Conservation (phyloP, 2,113 vertebrate genomes). For the Hydrolagus affinis region DNA sequence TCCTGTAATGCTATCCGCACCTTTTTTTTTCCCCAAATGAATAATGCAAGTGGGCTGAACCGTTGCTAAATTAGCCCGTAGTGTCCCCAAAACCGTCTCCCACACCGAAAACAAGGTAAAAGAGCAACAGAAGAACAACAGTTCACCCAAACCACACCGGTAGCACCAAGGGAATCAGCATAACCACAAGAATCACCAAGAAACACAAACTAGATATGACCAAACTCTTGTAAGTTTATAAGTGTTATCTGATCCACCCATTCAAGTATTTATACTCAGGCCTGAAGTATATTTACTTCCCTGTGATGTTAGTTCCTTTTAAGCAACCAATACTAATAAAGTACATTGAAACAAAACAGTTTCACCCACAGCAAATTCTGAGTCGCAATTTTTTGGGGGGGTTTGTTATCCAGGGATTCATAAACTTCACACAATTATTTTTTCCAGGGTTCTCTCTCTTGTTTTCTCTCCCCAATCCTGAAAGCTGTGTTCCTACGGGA, state of each 20-base stretch:
- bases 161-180: neutral
- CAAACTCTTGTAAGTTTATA: neutral
- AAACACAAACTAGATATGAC: neutral
- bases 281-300: neutral
- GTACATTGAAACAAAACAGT: neutral
- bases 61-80: constrained; percentile 58
- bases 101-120: constrained; percentile 49
- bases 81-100: constrained; percentile 53
- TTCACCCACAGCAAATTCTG: neutral
- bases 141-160: neutral
- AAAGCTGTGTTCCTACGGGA: no score
- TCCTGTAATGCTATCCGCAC: constrained; percentile 71
- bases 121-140: constrained; percentile 36
- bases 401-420: no score
- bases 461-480: no score
- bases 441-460: no score
- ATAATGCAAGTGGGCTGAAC: constrained; percentile 74
- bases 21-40: constrained; percentile 55
- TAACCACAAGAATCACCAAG: neutral
- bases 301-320: neutral
- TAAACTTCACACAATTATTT: no score
- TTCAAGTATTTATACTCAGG: neutral
- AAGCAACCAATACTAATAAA: neutral
- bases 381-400: neutral
- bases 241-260: neutral